Percentiles rank a stretch among this genome's conserved stretches.
Evolutionary conservation across 2,113 vertebrate genomes (phyloP).

Genomic region (Redunca redunca): DNA sequence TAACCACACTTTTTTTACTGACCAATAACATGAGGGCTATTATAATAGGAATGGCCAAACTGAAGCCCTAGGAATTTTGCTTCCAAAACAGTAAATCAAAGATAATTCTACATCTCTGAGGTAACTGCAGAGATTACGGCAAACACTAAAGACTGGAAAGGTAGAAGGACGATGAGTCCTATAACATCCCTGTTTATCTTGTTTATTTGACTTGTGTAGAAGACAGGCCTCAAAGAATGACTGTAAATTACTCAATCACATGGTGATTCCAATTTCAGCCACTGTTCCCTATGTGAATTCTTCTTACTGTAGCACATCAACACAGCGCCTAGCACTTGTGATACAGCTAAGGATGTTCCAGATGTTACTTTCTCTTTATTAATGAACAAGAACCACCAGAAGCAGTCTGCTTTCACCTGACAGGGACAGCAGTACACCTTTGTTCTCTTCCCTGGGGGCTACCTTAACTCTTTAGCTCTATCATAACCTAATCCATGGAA

Average conservation of each 20-base stretch:
- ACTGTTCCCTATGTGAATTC: not conserved
- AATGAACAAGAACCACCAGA: not conserved
- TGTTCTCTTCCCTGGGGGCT: not conserved
- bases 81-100: not conserved
- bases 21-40: not conserved
- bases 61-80: not conserved
- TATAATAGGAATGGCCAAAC: not conserved
- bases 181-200: not conserved
- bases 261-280: not conserved
- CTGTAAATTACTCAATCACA: not conserved
- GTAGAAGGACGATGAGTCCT: not conserved
- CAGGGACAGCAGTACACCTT: not conserved
- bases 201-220: not conserved
- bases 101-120: not conserved
- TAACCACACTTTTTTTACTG: not conserved
- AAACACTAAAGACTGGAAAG: not conserved
- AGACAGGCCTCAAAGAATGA: not conserved
- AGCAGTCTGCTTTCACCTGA: not conserved
- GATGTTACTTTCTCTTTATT: not conserved
- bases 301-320: not conserved
- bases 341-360: not conserved
- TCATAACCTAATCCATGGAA: not conserved
- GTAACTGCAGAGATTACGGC: not conserved
- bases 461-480: not conserved
- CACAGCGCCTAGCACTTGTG: not conserved